Conservation (phyloP, 2,888 invertebrate genomes). For the Xestia xanthographa region DNA sequence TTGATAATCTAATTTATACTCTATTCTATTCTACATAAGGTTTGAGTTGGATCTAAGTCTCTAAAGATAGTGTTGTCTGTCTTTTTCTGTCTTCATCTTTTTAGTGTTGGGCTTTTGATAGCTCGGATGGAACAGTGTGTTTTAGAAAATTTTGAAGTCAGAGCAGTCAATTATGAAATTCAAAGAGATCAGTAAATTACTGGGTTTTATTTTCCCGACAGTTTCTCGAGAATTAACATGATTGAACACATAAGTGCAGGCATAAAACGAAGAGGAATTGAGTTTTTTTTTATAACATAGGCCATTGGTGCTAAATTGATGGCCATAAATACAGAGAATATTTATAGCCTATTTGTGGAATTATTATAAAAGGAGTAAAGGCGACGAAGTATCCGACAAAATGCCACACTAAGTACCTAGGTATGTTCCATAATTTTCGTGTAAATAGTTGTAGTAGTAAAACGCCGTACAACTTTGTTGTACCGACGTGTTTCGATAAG, state of each 20-base stretch:
- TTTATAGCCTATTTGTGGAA: not conserved
- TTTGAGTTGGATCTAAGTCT: slow-evolving; percentile 14
- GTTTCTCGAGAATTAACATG: slow-evolving; percentile 29
- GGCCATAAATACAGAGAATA: not conserved
- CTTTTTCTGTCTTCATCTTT: slow-evolving; percentile 67
- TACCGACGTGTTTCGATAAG: slow-evolving; percentile 28
- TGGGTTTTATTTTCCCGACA: slow-evolving; percentile 26
- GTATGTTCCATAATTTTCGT: not conserved
- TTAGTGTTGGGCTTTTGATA: slow-evolving; percentile 65
- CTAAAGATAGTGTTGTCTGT: slow-evolving; percentile 64
- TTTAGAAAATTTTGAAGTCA: slow-evolving; percentile 53
- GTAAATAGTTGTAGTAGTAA: not conserved
- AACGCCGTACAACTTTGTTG: slow-evolving; percentile 23
- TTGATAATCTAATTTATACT: slow-evolving; percentile 56
- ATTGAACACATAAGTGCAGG: slow-evolving; percentile 32
- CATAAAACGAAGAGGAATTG: slow-evolving; percentile 25
- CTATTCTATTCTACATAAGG: slow-evolving; percentile 40
- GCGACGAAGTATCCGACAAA: not conserved
- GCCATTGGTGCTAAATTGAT: slow-evolving; percentile 18
- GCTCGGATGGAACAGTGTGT: slow-evolving; percentile 56
- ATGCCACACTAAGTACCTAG: not conserved
- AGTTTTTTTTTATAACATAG: not conserved
- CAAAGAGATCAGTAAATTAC: slow-evolving; percentile 18
- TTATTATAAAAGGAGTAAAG: not conserved
- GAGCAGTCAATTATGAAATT: slow-evolving; percentile 44